Base-by-base conservation (phyloP, 1,140 invertebrate species). In the Triops cancriformis region DNA sequence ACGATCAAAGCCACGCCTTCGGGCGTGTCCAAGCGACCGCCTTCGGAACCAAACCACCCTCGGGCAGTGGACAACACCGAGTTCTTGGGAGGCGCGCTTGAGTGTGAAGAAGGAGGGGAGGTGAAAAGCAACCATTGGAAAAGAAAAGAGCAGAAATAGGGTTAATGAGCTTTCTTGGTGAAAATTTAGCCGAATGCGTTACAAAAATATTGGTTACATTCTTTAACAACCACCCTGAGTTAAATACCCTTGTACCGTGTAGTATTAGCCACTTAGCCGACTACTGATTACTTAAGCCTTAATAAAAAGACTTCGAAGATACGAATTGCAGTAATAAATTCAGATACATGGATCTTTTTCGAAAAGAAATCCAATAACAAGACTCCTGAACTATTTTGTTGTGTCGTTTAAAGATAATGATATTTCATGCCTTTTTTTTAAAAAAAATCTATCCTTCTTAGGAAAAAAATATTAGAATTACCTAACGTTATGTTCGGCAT, bases 1-100 rank as follows among this genome's bases (percentile, higher is more conserved):
- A 98, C 93, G 81, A 93, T 89, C 77, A 98, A 86, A 75, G 91
- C 93, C 42, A 98, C 95, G 80, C 95, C 94, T 85, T 94, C 90
- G 79, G 92, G 88, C 82, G 93, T 95, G 80, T 92, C 89, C 77
- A 98, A 85, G 31, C 91, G 88, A 72, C 93, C 95, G 74, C 95
- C 95, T 81, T 90, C 89, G 81, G 88, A 88, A 85, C 90, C 91
- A 82, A 94, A 92, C 80, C 91, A 86, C 74, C 91, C 92, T 82
- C 89, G 89, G 51, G 91, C 87, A 78, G 84, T 83, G 37, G 86
- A 85, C 75, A 86, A 82, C 81, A 88, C 85, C 83, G 80, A 83
- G 45, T 83, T 82, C 51, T 72, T 78, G 75, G 76, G 75, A 75
- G 77, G 80, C 73, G 75, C 76, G 76, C 74, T 79, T 76, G 45